These are phyloP conservation scores for Philopotamus ludificatus DNA, from an alignment of 1,140 invertebrate genomes.

Conservation along the genomic window DNA sequence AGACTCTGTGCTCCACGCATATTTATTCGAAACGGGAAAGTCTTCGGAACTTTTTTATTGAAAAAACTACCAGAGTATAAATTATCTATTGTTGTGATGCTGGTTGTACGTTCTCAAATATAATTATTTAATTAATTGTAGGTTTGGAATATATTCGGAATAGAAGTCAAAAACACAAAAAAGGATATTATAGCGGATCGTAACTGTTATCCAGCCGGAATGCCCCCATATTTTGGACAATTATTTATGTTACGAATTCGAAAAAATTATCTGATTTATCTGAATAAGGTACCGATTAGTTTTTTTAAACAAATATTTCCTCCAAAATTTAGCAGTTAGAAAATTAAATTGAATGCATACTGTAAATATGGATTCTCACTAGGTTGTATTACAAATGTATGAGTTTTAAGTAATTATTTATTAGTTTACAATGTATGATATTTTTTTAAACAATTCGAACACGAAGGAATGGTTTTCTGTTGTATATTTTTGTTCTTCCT, in stretches of 20 bases:
- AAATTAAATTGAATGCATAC: no score
- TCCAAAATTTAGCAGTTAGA: no score
- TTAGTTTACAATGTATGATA: no score
- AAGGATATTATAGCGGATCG: slow-evolving; percentile 66
- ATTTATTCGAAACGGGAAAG: slow-evolving; percentile 69
- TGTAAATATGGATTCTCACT: no score
- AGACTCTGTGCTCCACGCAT: slow-evolving; percentile 66
- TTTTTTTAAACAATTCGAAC: no score
- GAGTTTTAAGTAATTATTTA: no score
- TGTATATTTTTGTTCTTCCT: no score
- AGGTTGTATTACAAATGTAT: no score
- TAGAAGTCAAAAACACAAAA: slow-evolving; percentile 74
- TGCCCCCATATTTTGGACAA: slow-evolving; percentile 70
- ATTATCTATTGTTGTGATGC: slow-evolving; percentile 8
- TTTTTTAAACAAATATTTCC: no score
- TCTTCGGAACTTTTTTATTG: slow-evolving; percentile 61
- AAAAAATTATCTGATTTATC: slow-evolving; percentile 60
- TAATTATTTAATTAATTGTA: slow-evolving; percentile 50
- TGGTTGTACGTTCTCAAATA: slow-evolving; percentile 38
- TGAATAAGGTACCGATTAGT: slow-evolving; percentile 58
- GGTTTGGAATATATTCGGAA: slow-evolving; percentile 74
- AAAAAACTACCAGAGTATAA: slow-evolving; percentile 61
- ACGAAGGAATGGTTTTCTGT: no score
- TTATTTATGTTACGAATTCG: slow-evolving; percentile 65
- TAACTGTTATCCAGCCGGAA: slow-evolving; percentile 60